phyloP scores from a whole-genome alignment of 2,113 vertebrate species.

The Zosterops pallidus region DNA sequence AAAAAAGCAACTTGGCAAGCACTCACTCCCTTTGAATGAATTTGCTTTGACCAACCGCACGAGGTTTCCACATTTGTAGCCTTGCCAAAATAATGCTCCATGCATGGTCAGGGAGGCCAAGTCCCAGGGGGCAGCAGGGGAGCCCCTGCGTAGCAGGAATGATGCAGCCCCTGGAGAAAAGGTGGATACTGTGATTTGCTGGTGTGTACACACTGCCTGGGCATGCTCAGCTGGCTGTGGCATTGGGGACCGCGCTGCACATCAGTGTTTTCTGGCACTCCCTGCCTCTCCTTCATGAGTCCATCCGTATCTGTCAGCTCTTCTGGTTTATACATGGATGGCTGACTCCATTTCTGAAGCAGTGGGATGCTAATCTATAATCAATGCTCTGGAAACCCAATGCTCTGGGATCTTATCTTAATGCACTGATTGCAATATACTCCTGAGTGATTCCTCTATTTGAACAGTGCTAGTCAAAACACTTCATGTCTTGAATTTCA shows the following conservation, averaged over 20 bases:
- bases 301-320: rapidly evolving
- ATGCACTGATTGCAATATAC: neutral
- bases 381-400: neutral
- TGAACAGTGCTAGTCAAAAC: conserved; percentile 9
- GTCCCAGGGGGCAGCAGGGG: neutral
- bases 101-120: neutral
- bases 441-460: neutral
- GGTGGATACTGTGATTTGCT: neutral
- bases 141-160: rapidly evolving
- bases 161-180: neutral
- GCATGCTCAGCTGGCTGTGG: rapidly evolving
- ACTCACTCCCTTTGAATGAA: neutral
- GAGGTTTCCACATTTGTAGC: neutral
- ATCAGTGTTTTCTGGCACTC: rapidly evolving
- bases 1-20: neutral
- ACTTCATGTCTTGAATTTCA: neutral
- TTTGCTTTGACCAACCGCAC: neutral
- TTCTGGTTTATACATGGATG: neutral
- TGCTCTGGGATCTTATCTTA: conserved; percentile 18
- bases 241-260: rapidly evolving
- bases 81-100: rapidly evolving
- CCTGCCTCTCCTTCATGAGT: rapidly evolving
- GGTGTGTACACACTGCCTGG: neutral
- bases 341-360: neutral
- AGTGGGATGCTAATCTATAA: conserved; percentile 26